phyloP scores from a whole-genome alignment of 2,888 invertebrate genomes.

The Clistopyga incitator region DNA sequence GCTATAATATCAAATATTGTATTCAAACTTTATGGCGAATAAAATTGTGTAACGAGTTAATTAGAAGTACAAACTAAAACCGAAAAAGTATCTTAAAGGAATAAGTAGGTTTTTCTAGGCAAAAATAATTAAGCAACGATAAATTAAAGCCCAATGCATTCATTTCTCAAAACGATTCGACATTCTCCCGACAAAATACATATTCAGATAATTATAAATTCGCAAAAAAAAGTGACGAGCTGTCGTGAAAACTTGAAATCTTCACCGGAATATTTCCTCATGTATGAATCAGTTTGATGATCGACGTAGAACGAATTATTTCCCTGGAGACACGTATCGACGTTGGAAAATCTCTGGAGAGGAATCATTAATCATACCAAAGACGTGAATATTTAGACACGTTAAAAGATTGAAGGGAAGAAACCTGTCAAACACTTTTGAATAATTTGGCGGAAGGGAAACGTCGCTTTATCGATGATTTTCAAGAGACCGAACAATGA shows the following conservation, averaged over 20 bases:
- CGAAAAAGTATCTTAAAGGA: no score
- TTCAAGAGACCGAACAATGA: neutral
- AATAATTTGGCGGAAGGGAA: slow-evolving; percentile 16
- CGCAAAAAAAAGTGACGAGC: slow-evolving; percentile 28
- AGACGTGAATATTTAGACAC: neutral
- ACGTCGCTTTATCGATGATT: slow-evolving; percentile 5
- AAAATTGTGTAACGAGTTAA: no score
- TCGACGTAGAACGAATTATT: slow-evolving; percentile 57
- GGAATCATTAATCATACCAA: slow-evolving; percentile 33
- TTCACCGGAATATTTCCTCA: neutral
- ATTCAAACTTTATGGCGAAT: no score
- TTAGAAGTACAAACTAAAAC: no score
- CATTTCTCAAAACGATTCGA: neutral
- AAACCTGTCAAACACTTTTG: neutral
- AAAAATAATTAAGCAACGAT: neutral
- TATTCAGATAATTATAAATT: slow-evolving; percentile 41
- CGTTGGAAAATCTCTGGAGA: neutral
- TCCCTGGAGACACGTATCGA: neutral
- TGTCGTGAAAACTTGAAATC: slow-evolving; percentile 22
- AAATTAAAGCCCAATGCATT: neutral
- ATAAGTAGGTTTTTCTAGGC: no score
- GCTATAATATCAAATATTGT: no score
- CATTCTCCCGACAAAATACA: neutral
- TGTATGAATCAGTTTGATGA: slow-evolving; percentile 52
- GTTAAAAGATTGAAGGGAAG: slow-evolving; percentile 17